Evolutionary conservation across 2,888 invertebrate species (phyloP), one percentile per base, ranked within the genome.

Genomic region (Tubulanus polymorphus): DNA sequence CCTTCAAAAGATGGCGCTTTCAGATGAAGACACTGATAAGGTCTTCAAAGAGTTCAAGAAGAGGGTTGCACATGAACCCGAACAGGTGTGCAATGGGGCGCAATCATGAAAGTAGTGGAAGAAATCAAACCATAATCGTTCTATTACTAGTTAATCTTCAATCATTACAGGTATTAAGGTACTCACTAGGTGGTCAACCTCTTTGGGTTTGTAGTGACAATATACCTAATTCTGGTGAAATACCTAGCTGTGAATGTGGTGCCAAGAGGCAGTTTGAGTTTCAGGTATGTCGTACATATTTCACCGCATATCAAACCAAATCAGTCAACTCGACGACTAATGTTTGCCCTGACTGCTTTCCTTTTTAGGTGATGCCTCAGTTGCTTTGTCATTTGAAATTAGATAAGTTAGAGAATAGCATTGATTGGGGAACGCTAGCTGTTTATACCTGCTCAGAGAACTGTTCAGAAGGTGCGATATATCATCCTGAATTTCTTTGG

Each of bases 391-490:
- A 85, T 66, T 81, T 91, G 26, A 82, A 86, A 60, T 83, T 88
- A 60, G 86, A 88, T 35, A 78, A 82, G 60, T 76, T 83, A 47
- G 69, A 65, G 8, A 73, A 84, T 41, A 76, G 76, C 57, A 81
- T 95, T 18, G 96, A 97, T 79, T 96, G 93, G 92, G 96, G 95
- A 25, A 86, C 90, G 20, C 77, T 97, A 51, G 85, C 85, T 48
- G 79, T 96, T 26, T 97, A 89, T 77, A 92, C 93, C 0, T 97
- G 97, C 75, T 83, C 84, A 71, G 81, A 83, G 20, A 91, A 88
- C 78, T 97, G 95, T 73, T 76, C 76, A 57, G 69, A 79, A 56
- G 85, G 85, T 15, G 81, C 81, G 45, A 84, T 83, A 8, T 96
- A 96, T 78, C 85, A 85, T 61, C 78, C 81, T 62, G 94, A 95